Percentiles rank a stretch among this genome's conserved stretches.
phyloP scores from a whole-genome alignment of 2,797 vertebrate genomes.

The Macroramphosus scolopax region DNA sequence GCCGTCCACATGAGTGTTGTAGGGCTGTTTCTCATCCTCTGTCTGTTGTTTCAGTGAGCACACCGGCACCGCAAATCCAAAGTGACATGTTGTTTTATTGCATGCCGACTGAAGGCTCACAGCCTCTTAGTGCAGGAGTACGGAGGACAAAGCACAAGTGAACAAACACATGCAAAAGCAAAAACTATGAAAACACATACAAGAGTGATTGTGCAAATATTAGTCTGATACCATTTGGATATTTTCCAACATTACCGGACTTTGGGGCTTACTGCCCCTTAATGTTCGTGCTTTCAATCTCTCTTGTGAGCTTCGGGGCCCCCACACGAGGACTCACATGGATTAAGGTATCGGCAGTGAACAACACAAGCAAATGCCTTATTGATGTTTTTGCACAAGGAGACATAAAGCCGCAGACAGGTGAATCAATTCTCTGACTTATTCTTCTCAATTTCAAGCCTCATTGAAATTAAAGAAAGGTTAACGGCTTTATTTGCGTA shows the following conservation, averaged over 20 bases:
- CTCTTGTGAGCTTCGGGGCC: background rate
- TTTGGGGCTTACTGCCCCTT: no score
- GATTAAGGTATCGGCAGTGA: background rate
- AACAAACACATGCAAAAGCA: no score
- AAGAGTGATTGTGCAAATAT: background rate
- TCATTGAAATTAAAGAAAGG: slow-evolving; percentile 45
- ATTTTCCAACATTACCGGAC: no score
- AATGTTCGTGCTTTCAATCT: background rate
- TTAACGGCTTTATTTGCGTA: slow-evolving; percentile 7
- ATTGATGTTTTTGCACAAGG: slow-evolving; percentile 8
- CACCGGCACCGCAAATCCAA: slow-evolving; percentile 35
- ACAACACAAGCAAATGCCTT: background rate
- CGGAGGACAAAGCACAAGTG: background rate
- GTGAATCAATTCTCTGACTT: background rate
- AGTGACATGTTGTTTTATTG: slow-evolving; percentile 45
- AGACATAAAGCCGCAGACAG: slow-evolving; percentile 8
- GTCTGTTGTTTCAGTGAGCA: slow-evolving; percentile 18
- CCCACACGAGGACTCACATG: background rate
- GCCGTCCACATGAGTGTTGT: slow-evolving; percentile 11
- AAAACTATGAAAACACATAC: no score
- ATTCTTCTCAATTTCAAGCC: slow-evolving; percentile 46
- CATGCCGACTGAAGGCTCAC: background rate
- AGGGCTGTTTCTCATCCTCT: slow-evolving; percentile 27
- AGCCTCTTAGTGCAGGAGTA: background rate
- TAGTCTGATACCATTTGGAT: no score